These are phyloP conservation scores for Magallana nippona DNA, from an alignment of 2,888 invertebrate species.

Conservation along the genomic window DNA sequence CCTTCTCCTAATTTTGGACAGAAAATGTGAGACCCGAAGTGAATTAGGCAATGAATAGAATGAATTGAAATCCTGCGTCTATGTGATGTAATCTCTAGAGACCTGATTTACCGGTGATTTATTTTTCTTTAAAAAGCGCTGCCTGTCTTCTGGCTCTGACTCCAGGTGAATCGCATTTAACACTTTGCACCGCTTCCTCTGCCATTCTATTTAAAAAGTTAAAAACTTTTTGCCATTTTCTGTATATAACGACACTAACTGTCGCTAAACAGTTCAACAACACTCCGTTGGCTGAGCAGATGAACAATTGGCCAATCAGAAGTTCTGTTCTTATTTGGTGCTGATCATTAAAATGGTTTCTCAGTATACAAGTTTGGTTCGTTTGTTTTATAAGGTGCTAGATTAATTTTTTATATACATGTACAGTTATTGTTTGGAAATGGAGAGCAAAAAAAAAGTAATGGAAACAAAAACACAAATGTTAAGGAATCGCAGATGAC, in stretches of 20 bases:
- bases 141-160: conserved; percentile 19
- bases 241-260: conserved; percentile 32
- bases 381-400: conserved; percentile 29
- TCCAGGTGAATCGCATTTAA: conserved; percentile 36
- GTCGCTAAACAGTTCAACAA: conserved; percentile 42
- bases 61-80: conserved; percentile 24
- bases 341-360: conserved; percentile 36
- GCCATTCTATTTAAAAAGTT: conserved; percentile 33
- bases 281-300: conserved; percentile 23
- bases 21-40: conserved; percentile 13
- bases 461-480: not conserved
- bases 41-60: conserved; percentile 21
- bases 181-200: conserved; percentile 33
- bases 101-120: conserved; percentile 41
- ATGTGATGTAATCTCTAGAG: not conserved
- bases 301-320: conserved; percentile 29
- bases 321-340: conserved; percentile 34
- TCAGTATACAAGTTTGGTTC: conserved; percentile 27
- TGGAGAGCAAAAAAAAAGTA: not conserved
- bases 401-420: not conserved
- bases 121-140: not conserved
- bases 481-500: not conserved
- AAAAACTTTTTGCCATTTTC: conserved; percentile 29
- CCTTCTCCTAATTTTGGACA: not conserved
- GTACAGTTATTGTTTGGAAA: not conserved